A percentile compares a stretch with the other conserved stretches of the same genome.
phyloP scores from a whole-genome alignment of 2,113 vertebrate genomes.

The Melanocharis versteri region DNA sequence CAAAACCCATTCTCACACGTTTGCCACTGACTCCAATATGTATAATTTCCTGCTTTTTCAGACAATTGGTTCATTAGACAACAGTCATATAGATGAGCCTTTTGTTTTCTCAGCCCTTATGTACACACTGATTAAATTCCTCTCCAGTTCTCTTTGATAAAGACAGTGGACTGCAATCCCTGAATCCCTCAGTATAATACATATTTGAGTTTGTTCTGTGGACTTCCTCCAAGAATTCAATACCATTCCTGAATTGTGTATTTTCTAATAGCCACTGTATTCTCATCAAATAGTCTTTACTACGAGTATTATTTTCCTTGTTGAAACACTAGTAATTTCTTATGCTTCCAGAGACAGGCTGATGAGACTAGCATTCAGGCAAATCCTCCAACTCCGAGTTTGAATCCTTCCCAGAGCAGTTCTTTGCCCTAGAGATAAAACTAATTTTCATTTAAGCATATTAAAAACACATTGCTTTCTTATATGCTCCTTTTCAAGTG shows the following conservation, averaged over 20 bases:
- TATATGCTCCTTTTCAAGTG: background rate
- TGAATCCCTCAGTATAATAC: background rate
- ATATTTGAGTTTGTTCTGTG: background rate
- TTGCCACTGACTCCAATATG: background rate
- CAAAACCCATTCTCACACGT: background rate
- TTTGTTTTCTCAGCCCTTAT: background rate
- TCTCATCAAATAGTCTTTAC: background rate
- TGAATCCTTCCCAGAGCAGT: background rate
- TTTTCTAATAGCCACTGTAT: background rate
- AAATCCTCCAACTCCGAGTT: background rate
- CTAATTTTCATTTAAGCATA: background rate
- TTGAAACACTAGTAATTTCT: background rate
- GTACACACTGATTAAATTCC: background rate
- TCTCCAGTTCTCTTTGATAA: background rate
- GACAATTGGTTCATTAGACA: background rate
- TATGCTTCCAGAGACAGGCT: background rate
- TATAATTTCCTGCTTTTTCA: background rate
- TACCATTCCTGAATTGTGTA: background rate
- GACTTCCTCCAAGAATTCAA: background rate
- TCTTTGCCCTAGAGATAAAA: background rate
- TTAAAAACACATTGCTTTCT: background rate
- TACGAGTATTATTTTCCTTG: background rate
- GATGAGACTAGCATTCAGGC: background rate
- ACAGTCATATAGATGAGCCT: background rate
- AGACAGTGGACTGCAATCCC: background rate